Evolutionary conservation across 2,797 vertebrate species (phyloP), one percentile per base, ranked within the genome.

Genomic region (Oceanodroma leucorhoa): DNA sequence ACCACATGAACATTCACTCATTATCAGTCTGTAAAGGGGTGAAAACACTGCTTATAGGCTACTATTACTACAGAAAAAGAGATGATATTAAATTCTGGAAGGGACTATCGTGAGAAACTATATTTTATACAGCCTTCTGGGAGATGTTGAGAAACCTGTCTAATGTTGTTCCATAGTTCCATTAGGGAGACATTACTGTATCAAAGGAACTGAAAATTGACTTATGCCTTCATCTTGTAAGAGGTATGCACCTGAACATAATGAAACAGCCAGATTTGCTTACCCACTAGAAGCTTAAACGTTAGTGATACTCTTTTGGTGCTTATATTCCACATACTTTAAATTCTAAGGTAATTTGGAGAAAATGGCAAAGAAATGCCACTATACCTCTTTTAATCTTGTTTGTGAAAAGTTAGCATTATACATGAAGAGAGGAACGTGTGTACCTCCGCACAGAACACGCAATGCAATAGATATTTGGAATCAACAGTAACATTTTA

Each of bases 1-100:
- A 95, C 93, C 94, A 97, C 30, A 78, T 19, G 94, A 96, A 97
- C 87, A 67, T 91, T 94, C 86, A 77, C 89, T 97, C 95, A 92
- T 97, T 96, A 97, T 95, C 62, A 61, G 93, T 60, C 62, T n/a
- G 71, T 73, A 93, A 95, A 91, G 78, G 87, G 77, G 70, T 65
- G n/a, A 78, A 94, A 96, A 96, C 78, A 90, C 69, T 43, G n/a
- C 67, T 45, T 53, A 67, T 24, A 40, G 32, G 34, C 58, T 34
- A 27, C 50, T 48, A 24, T 41, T 16, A 20, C 34, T 36, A 22
- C 64, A 75, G 46, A n/a, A 89, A 76, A 62, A 43, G 9, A 16
- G 41, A 34, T 43, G 64, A 30, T 54, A 38, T 48, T 15, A 69
- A 76, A 94, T 89, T 61, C 26, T 26, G 3, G 76, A 75, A 38